Base-by-base conservation (phyloP, 2,113 vertebrate species). In the Podocnemis expansa region DNA sequence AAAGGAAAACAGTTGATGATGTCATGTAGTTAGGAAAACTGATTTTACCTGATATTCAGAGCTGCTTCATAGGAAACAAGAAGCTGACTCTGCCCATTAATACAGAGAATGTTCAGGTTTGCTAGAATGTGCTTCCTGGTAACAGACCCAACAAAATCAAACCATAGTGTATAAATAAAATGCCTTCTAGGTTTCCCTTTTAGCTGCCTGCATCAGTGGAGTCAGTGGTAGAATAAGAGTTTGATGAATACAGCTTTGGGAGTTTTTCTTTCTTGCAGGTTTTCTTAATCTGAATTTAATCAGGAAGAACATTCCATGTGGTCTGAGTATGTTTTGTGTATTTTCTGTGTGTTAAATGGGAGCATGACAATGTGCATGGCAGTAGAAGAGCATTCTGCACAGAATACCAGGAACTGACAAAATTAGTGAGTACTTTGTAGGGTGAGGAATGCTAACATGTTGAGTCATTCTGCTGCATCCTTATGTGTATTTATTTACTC, bases 321-420 rank as follows among this genome's bases (percentile, higher is more conserved):
- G 34, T 41, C 58, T 21, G 7, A 5, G 2, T 51, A 12, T 8
- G 38, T 4, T 56, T 83, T 78, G 41, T 75, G 27, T 76, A 67
- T 49, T 56, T 76, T 1, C 0, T 31, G 41, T 51, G 0, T 8
- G 43, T 81, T 8, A 47, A 29, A 5, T n/a, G 0, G 0, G 31
- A 34, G 85, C 16, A 54, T 2, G 13, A 22, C 6, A 1, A 27
- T 2, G 47, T 38, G 13, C 6, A 10, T 29, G 78, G 76, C 3
- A 6, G 45, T 54, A 80, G 73, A 73, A 58, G 34, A n/a, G 80
- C 24, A 2, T 0, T 1, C 84, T 45, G 3, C 45, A 31, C 63
- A 17, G 47, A 27, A 11, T 0, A 41, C 85, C 29, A 60, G 78
- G 41, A 83, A 63, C 45, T 92, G 80, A 27, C 80, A 78, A n/a